Percentiles rank a stretch among this genome's conserved stretches.
Evolutionary conservation across 2,797 vertebrate genomes (phyloP).

Genomic region (Hypotaenidia okinawae): DNA sequence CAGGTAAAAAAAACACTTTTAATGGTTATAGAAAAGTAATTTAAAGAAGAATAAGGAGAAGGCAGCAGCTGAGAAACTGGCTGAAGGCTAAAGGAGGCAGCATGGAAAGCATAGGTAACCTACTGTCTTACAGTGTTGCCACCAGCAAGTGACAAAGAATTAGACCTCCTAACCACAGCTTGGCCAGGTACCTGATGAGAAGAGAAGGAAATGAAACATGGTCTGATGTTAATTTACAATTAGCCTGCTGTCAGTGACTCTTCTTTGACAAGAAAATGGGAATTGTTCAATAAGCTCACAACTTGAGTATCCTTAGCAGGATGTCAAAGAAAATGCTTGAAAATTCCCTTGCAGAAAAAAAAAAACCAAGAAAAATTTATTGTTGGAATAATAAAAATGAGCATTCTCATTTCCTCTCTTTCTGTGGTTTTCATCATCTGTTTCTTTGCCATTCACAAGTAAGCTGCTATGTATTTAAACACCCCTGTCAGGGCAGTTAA

Average conservation of each 20-base stretch:
- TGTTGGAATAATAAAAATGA: neutral
- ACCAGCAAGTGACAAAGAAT: neutral
- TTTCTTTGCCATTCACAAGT: neutral
- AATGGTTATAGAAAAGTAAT: neutral
- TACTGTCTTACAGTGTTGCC: neutral
- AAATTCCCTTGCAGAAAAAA: neutral
- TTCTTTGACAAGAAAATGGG: neutral
- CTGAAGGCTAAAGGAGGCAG: neutral
- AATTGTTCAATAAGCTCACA: neutral
- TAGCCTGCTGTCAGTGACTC: neutral
- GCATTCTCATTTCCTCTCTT: neutral
- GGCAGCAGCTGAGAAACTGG: neutral
- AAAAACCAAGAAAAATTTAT: neutral
- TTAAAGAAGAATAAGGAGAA: neutral
- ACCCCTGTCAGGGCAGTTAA: neutral
- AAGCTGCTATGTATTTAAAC: neutral
- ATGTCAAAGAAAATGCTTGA: neutral
- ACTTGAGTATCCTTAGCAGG: neutral
- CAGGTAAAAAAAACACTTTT: neutral
- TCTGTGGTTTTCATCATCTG: neutral
- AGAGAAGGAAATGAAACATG: neutral
- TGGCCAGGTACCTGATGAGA: neutral
- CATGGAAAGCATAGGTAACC: neutral
- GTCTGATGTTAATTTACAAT: neutral
- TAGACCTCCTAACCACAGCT: neutral